Base-by-base conservation (phyloP, 2,113 vertebrate genomes). In the Cephalopterus ornatus region DNA sequence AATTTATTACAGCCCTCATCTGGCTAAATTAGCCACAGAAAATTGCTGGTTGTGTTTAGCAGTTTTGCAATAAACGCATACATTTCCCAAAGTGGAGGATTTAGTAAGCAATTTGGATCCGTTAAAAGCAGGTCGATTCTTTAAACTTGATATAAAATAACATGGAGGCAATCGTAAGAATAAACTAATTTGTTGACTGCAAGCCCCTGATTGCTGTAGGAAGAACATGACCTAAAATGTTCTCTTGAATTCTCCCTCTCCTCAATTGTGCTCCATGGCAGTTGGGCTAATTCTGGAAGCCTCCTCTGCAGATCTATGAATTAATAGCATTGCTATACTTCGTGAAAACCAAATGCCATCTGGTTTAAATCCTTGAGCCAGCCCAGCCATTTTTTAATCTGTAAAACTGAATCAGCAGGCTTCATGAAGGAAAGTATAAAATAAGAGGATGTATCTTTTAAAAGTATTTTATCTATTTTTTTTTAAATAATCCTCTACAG, bases 1-100 rank as follows among this genome's bases (percentile, higher is more conserved):
- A 96, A 97, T 97, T 97, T 97, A 97, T 97, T 97, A 92, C 89
- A 95, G 76, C 55, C 76, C 88, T 97, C 92, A 85, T 97, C 95
- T 97, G 95, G 88, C 82, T 90, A 93, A 95, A 95, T 96, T 96
- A 97, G 88, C 94, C 90, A 94, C 92, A 87, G 95, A 98, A 98
- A 97, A 98, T 97, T 96, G 93, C 95, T 92, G 74, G 92, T 96
- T 96, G 58, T 88, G 79, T 94, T 97, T 84, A 97, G 96, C 87
- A 96, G 84, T 92, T 96, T 97, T 96, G 74, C 63, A 94, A 90
- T 96, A 93, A 90, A 96, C 52, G 46, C 85, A 90, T 85, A 75
- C 55, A 3, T 85, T 95, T 94, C 88, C 88, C 86, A 44, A 91
- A 90, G 50, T 62, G 70, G 82, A 90, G 93, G 93, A 74, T 86